A percentile compares a stretch with the other conserved stretches of the same genome.
phyloP scores from a whole-genome alignment of 1,140 invertebrate species.

The Drosophila varians region DNA sequence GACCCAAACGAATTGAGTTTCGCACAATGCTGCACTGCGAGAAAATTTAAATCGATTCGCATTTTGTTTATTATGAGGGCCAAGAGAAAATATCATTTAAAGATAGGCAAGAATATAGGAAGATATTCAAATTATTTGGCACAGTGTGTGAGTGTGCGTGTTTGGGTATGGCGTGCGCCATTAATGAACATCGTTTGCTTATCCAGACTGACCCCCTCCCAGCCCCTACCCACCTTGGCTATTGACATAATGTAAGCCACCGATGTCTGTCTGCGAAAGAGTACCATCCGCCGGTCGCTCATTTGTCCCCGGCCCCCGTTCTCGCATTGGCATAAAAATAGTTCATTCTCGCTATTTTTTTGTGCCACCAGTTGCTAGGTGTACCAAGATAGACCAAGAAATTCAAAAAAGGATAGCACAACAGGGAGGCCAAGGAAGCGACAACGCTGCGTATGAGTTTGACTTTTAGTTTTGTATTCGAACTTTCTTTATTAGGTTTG shows the following conservation, averaged over 20 bases:
- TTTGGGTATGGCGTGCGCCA: slow-evolving; percentile 74
- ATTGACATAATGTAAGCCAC: slow-evolving; percentile 78
- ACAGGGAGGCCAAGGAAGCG: neutral
- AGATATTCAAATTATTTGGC: neutral
- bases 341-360: slow-evolving; percentile 36
- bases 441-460: slow-evolving; percentile 41
- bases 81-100: no score
- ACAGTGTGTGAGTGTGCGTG: no score
- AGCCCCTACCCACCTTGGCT: slow-evolving; percentile 34
- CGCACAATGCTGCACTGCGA: slow-evolving; percentile 22
- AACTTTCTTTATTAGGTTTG: neutral
- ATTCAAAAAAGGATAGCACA: slow-evolving; percentile 23
- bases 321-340: slow-evolving; percentile 67
- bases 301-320: slow-evolving; percentile 6
- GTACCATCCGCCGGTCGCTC: slow-evolving; percentile 5
- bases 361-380: slow-evolving; percentile 71
- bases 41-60: no score
- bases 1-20: slow-evolving; percentile 43
- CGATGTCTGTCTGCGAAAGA: slow-evolving; percentile 20
- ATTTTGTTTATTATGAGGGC: no score
- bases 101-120: no score
- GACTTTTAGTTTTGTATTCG: no score
- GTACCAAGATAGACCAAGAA: slow-evolving; percentile 46
- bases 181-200: slow-evolving; percentile 79
- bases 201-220: slow-evolving; percentile 56